A percentile compares a stretch with the other conserved stretches of the same genome.
These are phyloP conservation scores for Rhopalosiphum padi DNA, from an alignment of 1,140 invertebrate species.

Conservation along the genomic window DNA sequence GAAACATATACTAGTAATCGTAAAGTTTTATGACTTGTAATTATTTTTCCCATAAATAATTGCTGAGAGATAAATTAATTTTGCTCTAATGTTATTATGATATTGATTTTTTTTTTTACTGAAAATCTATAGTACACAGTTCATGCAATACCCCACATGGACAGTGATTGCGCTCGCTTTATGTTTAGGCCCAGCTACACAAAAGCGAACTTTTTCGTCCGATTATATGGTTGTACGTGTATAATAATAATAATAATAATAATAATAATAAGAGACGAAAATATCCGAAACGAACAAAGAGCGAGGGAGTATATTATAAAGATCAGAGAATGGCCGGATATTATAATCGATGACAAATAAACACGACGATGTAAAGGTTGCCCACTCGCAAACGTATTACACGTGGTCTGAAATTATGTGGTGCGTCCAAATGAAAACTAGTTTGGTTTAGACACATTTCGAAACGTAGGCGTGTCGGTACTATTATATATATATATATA, in stretches of 20 bases:
- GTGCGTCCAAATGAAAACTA: constrained; percentile 22
- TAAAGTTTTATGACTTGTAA: background rate
- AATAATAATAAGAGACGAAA: background rate
- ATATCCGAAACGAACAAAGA: background rate
- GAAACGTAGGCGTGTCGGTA: constrained; percentile 16
- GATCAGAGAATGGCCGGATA: background rate
- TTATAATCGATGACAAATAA: constrained; percentile 40
- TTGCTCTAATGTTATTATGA: background rate
- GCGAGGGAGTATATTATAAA: background rate
- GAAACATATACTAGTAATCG: background rate
- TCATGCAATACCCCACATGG: background rate
- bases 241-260: background rate
- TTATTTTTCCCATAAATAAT: background rate
- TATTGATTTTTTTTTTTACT: background rate
- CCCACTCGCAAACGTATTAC: background rate
- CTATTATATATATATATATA: background rate
- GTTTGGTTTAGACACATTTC: constrained; percentile 54
- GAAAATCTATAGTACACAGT: background rate
- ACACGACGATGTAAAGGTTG: background rate
- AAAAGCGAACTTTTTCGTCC: background rate
- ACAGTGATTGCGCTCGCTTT: background rate
- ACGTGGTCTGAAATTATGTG: constrained; percentile 25
- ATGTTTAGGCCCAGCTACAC: background rate
- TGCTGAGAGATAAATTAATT: background rate
- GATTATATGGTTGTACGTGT: background rate